A percentile compares a stretch with the other conserved stretches of the same genome.
phyloP scores from a whole-genome alignment of 2,888 invertebrate species.

The Alviniconcha strummeri region DNA sequence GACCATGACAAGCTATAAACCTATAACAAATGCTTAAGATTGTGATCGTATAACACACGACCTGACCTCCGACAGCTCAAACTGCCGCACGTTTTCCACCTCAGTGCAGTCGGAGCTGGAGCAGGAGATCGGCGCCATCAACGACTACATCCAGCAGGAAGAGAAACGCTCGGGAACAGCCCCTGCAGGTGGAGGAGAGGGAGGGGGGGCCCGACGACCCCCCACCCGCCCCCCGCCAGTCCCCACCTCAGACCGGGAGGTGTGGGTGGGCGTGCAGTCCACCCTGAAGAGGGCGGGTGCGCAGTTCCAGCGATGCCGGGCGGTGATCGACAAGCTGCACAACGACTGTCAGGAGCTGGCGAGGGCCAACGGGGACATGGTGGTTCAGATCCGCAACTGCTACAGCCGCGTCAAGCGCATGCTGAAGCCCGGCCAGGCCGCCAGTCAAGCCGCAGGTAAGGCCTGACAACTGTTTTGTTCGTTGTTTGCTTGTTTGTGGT shows the following conservation, averaged over 20 bases:
- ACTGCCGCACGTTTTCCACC: not conserved
- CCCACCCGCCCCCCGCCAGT: not conserved
- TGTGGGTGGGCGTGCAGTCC: slow-evolving; percentile 47
- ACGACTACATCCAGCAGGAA: slow-evolving; percentile 29
- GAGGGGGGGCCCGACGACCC: not conserved
- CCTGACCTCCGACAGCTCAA: too few relatives aligned
- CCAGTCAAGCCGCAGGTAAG: not conserved
- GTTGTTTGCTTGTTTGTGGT: not conserved
- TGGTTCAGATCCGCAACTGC: slow-evolving; percentile 48
- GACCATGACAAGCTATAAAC: too few relatives aligned
- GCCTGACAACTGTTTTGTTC: not conserved
- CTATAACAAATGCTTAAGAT: too few relatives aligned
- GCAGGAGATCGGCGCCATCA: slow-evolving; percentile 22
- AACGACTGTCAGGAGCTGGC: slow-evolving; percentile 51
- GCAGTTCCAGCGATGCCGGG: slow-evolving; percentile 47
- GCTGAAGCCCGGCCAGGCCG: not conserved
- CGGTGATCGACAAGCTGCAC: slow-evolving; percentile 53
- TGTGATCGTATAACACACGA: too few relatives aligned
- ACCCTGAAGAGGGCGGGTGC: slow-evolving; percentile 43
- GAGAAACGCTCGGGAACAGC: slow-evolving; percentile 11
- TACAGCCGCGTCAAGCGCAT: slow-evolving; percentile 45
- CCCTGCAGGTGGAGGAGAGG: not conserved
- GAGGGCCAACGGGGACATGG: slow-evolving; percentile 49
- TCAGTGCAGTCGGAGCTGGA: slow-evolving; percentile 30
- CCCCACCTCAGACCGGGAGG: slow-evolving; percentile 25